Evolutionary conservation across 2,113 vertebrate species (phyloP).

Genomic region (Menura novaehollandiae): DNA sequence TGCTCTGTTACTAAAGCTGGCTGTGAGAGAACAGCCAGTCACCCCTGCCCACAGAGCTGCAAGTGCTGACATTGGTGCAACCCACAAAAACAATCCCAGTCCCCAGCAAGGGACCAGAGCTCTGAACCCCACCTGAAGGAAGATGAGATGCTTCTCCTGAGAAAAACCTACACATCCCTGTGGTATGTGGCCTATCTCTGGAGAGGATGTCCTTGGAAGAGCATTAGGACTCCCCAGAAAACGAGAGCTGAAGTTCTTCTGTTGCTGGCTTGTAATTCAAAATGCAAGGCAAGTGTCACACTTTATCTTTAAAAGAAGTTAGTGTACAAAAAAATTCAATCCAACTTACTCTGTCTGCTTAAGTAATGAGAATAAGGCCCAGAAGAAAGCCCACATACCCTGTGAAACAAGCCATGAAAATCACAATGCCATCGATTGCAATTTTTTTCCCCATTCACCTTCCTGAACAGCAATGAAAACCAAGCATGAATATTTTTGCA

Average conservation of each 20-base stretch:
- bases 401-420: not conserved
- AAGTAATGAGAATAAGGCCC: not conserved
- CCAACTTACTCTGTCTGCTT: not conserved
- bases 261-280: not conserved
- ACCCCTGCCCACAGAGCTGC: rapidly evolving
- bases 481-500: not conserved
- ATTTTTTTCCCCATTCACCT: not conserved
- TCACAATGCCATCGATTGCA: not conserved
- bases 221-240: not conserved
- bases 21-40: not conserved
- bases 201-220: not conserved
- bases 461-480: not conserved
- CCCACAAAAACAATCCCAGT: not conserved
- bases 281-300: not conserved
- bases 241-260: not conserved
- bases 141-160: not conserved
- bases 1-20: not conserved
- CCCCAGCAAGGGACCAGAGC: not conserved
- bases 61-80: not conserved
- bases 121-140: not conserved
- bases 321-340: not conserved
- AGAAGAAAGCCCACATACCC: not conserved
- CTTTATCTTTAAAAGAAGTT: not conserved
- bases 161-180: not conserved
- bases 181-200: not conserved